These are phyloP conservation scores for Spodoptera littoralis DNA, from an alignment of 2,888 invertebrate genomes.

Conservation along the genomic window DNA sequence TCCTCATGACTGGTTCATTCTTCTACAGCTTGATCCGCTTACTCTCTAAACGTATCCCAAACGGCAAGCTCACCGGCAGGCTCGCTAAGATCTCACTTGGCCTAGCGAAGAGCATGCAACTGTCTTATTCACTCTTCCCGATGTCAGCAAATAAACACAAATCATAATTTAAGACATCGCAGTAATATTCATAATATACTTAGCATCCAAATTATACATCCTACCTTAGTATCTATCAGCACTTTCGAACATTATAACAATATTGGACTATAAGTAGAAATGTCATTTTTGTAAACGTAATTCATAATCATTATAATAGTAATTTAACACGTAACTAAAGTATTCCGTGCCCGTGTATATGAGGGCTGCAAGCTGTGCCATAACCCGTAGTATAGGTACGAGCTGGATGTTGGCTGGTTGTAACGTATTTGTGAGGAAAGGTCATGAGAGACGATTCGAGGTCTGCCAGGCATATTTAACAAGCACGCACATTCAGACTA, in stretches of 20 bases:
- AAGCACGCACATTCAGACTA: slow-evolving; percentile 8
- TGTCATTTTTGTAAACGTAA: too few relatives aligned
- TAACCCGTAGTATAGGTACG: too few relatives aligned
- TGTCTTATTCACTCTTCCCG: slow-evolving; percentile 18
- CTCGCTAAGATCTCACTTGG: slow-evolving; percentile 30
- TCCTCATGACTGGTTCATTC: neutral
- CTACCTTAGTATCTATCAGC: too few relatives aligned
- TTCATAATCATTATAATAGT: neutral
- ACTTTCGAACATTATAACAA: too few relatives aligned
- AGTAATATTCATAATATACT: neutral
- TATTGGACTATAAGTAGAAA: too few relatives aligned
- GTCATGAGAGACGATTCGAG: neutral
- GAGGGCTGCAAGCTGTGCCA: slow-evolving; percentile 1
- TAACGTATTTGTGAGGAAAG: neutral
- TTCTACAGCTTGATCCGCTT: neutral
- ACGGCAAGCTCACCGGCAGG: slow-evolving; percentile 4
- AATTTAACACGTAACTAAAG: neutral
- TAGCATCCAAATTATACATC: slow-evolving; percentile 9
- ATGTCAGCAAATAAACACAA: slow-evolving; percentile 13
- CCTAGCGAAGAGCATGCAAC: slow-evolving; percentile 11
- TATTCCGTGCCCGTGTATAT: slow-evolving; percentile 6
- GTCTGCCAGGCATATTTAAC: slow-evolving; percentile 17
- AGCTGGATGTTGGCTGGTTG: too few relatives aligned
- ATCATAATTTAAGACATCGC: slow-evolving; percentile 2
- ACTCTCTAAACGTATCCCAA: neutral